Percentiles rank a stretch among this genome's conserved stretches.
Conservation (phyloP, 2,888 invertebrate genomes). For the Thalpophila matura region DNA sequence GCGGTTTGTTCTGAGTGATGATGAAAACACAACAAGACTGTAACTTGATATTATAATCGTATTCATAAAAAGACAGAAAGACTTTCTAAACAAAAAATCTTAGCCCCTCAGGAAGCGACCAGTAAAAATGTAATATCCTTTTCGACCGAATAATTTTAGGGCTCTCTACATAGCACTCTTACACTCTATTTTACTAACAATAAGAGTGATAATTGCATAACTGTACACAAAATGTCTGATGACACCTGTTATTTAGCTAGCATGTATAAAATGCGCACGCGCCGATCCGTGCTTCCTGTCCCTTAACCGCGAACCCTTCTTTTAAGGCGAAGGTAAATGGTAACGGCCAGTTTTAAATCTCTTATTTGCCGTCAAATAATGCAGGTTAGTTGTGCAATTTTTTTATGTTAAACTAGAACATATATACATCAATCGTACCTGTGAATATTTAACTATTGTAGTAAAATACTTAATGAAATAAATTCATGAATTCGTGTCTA, state of each 20-base stretch:
- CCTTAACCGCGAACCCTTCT: constrained; percentile 51
- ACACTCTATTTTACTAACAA: not conserved
- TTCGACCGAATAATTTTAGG: constrained; percentile 25
- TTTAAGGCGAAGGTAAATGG: too few species aligned
- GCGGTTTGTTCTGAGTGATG: not conserved
- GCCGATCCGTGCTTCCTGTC: constrained; percentile 60
- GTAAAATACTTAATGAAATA: too few species aligned
- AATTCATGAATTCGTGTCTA: too few species aligned
- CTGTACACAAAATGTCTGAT: not conserved
- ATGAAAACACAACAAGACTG: not conserved
- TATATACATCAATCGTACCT: too few species aligned
- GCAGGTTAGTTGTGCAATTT: too few species aligned
- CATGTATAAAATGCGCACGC: constrained; percentile 33
- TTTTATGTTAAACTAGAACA: too few species aligned
- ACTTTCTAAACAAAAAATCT: not conserved
- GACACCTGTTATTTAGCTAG: constrained; percentile 50
- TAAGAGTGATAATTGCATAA: constrained; percentile 32
- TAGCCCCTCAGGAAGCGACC: constrained; percentile 4
- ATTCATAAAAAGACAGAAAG: not conserved
- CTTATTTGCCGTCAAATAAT: too few species aligned
- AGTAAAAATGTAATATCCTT: constrained; percentile 7
- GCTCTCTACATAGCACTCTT: constrained; percentile 12
- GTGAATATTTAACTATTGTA: too few species aligned
- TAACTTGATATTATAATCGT: not conserved
- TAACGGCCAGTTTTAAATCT: too few species aligned